Evolutionary conservation across 2,113 vertebrate species (phyloP).

Genomic region (Protomyctophum bolini): DNA sequence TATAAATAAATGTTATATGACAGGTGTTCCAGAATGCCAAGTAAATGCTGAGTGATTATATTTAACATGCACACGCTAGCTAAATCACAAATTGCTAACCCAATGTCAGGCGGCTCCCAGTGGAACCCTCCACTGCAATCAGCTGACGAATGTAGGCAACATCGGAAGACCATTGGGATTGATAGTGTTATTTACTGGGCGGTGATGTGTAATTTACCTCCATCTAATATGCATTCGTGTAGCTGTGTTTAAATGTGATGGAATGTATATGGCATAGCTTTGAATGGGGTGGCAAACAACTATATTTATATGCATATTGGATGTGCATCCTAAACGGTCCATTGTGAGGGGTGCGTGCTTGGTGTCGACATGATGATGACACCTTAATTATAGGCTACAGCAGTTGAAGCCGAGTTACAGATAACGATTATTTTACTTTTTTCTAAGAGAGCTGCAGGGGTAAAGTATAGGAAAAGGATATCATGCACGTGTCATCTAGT

Average conservation of each 20-base stretch:
- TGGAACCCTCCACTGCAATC: conserved; percentile 50
- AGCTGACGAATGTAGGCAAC: conserved; percentile 33
- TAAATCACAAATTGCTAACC: conserved; percentile 66
- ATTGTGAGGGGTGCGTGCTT: too few species aligned
- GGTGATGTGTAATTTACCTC: conserved; percentile 1
- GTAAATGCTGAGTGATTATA: conserved; percentile 72
- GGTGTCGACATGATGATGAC: too few species aligned
- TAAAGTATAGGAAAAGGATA: too few species aligned
- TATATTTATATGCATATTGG: background rate
- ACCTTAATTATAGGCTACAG: too few species aligned
- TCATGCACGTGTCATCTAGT: too few species aligned
- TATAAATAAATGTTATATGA: conserved; percentile 48
- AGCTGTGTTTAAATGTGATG: conserved; percentile 28
- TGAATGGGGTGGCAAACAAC: too few species aligned
- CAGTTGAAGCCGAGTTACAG: too few species aligned
- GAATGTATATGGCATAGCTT: background rate
- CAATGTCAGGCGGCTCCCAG: conserved; percentile 57
- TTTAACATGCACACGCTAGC: conserved; percentile 64
- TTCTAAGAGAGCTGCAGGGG: too few species aligned
- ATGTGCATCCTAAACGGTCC: background rate
- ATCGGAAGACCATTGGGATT: background rate
- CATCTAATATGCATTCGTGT: conserved; percentile 4
- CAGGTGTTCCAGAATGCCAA: conserved; percentile 50
- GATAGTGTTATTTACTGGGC: conserved; percentile 40
- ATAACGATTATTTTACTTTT: too few species aligned